Base-by-base conservation (phyloP, 2,888 invertebrate genomes). In the Ctenicera cuprea region DNA sequence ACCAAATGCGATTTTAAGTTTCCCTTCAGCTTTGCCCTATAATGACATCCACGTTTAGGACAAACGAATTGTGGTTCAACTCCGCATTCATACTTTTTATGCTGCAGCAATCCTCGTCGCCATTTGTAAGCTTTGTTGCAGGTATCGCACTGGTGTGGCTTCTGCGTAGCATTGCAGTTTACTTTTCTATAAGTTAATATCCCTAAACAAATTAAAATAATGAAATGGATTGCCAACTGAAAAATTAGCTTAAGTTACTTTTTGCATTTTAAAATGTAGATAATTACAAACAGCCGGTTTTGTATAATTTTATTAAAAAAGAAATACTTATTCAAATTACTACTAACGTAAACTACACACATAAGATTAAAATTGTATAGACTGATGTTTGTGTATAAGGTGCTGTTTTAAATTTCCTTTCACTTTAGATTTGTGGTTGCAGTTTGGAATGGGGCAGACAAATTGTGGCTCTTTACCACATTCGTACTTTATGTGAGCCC, bases 11-110 rank as follows among this genome's bases (percentile, higher is more conserved):
- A 78, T 66, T 82, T 83, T 16, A 86, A 80, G 70, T 85, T 85
- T 59, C 82, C 82, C 67, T 80, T 82, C 12, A 83, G 81, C 66
- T 84, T 85, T 30, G 82, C 80, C 71, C 82, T 84, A 65, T 81
- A 81, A 16, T 75, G 69, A 76, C 87, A 88, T 50, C 71, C 75
- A 26, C 26, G 26, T 26, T 26, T 26, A 41, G 83, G 79, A 74
- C 88, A 88, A 22, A 74, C 77, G 77, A 87, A 88, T 76, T 83
- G 84, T 11, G 87, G 86, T 57, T 86, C 85, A 70, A 86, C 86
- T 9, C 87, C 88, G 71, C 89, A 88, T 74, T 87, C 84, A 66
- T 82, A 83, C 72, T 79, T 82, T 67, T 75, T 76, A 71, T 86
- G 85, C n/a, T 82, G 80, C 30, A 73, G 78, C 37, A 85, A 70